A percentile compares a stretch with the other conserved stretches of the same genome.
Conservation (phyloP, 2,113 vertebrate species). For the Cairina moschata region DNA sequence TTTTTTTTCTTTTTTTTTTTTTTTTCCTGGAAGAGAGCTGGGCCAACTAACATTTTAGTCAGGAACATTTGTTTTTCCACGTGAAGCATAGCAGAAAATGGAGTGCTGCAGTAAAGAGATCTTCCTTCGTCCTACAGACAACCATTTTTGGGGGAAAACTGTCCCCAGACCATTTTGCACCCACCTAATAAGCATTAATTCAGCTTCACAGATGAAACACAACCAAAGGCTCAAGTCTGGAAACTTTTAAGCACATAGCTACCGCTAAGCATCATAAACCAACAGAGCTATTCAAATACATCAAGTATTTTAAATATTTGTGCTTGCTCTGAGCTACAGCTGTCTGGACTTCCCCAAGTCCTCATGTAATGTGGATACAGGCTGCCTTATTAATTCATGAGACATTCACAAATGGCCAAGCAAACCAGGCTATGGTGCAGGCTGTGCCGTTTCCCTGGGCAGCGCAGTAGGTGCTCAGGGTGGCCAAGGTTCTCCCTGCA, state of each 20-base stretch:
- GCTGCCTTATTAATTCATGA: not conserved
- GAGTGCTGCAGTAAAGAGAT: not conserved
- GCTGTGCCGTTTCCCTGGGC: not conserved
- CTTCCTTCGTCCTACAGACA: not conserved
- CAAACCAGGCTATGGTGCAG: not conserved
- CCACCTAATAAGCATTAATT: not conserved
- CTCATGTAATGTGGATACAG: accelerated
- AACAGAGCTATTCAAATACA: not conserved
- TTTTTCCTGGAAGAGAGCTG: not conserved
- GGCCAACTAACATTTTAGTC: not conserved
- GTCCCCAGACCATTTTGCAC: not conserved
- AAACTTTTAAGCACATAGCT: not conserved
- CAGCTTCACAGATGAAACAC: not conserved
- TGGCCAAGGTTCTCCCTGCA: not conserved
- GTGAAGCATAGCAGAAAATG: not conserved
- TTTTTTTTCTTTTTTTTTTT: not conserved
- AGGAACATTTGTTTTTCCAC: not conserved
- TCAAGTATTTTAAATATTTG: not conserved
- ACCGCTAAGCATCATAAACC: not conserved
- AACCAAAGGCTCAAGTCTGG: not conserved
- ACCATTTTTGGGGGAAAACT: not conserved
- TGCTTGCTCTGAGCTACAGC: not conserved
- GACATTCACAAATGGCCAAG: not conserved
- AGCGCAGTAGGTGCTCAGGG: not conserved
- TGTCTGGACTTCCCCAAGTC: not conserved